Conservation (phyloP, 2,113 vertebrate genomes). For the Aspidoscelis tigris region DNA sequence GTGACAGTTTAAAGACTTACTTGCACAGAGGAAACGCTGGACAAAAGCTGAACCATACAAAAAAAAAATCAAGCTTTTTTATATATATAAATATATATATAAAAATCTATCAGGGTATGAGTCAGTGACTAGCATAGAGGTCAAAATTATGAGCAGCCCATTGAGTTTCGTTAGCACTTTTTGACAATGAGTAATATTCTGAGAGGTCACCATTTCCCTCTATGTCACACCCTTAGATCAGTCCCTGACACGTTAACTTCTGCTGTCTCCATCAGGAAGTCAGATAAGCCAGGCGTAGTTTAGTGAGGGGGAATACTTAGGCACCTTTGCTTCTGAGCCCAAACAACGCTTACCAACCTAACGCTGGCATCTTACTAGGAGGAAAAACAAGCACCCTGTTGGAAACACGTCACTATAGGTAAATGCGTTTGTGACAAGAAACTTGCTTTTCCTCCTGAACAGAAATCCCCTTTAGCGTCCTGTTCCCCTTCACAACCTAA, state of each 20-base stretch:
- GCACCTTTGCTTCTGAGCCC: not conserved
- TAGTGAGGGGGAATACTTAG: not conserved
- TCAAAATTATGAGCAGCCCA: conserved; percentile 4
- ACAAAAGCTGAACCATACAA: not conserved
- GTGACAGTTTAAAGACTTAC: not conserved
- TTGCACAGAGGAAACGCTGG: not conserved
- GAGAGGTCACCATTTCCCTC: not conserved
- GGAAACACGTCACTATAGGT: too few relatives aligned
- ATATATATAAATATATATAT: not conserved
- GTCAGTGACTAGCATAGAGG: not conserved
- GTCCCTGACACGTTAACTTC: not conserved
- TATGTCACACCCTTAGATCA: not conserved
- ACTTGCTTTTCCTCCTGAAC: too few relatives aligned
- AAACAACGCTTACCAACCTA: not conserved
- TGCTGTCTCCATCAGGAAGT: not conserved
- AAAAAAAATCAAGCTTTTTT: not conserved
- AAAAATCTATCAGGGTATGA: not conserved
- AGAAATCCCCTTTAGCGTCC: too few relatives aligned
- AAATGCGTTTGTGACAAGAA: too few relatives aligned
- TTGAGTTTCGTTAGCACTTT: not conserved
- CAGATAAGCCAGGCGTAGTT: not conserved
- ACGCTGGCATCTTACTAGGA: not conserved
- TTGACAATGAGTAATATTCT: not conserved
- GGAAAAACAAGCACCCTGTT: not conserved
- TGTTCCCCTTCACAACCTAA: too few relatives aligned